These are phyloP conservation scores for Antigone vipio DNA, from an alignment of 2,113 vertebrate genomes.

Conservation along the genomic window DNA sequence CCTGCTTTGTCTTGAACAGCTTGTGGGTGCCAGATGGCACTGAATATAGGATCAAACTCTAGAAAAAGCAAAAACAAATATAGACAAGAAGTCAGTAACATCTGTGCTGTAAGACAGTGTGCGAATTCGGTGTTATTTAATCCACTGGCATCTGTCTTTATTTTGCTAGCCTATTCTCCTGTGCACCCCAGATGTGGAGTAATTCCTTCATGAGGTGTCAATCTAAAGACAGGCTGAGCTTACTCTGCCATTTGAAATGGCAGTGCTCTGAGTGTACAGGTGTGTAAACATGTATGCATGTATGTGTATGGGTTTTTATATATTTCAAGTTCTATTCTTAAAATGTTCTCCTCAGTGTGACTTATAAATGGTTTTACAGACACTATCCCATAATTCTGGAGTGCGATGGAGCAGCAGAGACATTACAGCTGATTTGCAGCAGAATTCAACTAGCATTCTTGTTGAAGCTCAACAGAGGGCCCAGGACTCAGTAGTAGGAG, in stretches of 20 bases:
- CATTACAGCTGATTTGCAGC: neutral
- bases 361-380: neutral
- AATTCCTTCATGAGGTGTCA: neutral
- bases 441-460: neutral
- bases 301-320: neutral
- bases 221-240: neutral
- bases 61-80: constrained; percentile 33
- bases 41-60: constrained; percentile 25
- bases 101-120: neutral
- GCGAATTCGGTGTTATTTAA: constrained; percentile 36
- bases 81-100: constrained; percentile 15
- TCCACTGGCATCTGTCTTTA: constrained; percentile 13
- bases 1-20: constrained; percentile 11
- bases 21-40: neutral
- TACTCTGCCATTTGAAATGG: neutral
- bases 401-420: neutral
- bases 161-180: constrained; percentile 26
- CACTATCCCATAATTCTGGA: neutral
- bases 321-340: neutral
- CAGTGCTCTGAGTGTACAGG: neutral
- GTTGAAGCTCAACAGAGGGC: neutral
- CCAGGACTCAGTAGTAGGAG: neutral
- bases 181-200: neutral
- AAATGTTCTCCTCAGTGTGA: neutral
- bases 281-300: neutral